A percentile compares a stretch with the other conserved stretches of the same genome.
Conservation (phyloP, 64 coral and sea anemone genomes). For the Actinia equina region DNA sequence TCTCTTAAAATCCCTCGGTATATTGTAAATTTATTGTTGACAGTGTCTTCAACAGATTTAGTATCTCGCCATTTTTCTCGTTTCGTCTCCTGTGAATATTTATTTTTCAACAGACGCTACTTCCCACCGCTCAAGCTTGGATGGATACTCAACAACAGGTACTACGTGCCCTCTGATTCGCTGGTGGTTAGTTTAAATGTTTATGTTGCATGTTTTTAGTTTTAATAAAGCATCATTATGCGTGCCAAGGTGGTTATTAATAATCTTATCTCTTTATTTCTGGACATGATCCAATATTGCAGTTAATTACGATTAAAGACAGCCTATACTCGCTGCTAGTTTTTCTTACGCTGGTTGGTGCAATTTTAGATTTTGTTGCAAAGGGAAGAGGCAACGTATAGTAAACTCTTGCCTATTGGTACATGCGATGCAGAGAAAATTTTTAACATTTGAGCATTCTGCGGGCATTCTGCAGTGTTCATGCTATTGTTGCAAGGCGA, state of each 20-base stretch:
- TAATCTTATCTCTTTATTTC: background rate
- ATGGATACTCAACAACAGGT: constrained; percentile 11
- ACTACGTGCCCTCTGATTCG: background rate
- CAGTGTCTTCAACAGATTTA: background rate
- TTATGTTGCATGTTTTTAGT: background rate
- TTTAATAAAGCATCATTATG: background rate
- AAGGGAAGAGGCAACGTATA: too few relatives aligned
- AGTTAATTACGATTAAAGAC: too few relatives aligned
- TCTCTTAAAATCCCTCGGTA: background rate
- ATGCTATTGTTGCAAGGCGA: too few relatives aligned
- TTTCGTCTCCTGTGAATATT: background rate
- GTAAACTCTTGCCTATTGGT: too few relatives aligned
- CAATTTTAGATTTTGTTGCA: too few relatives aligned
- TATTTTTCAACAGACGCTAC: background rate
- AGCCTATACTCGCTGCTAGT: too few relatives aligned
- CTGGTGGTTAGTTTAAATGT: background rate
- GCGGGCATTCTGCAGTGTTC: too few relatives aligned
- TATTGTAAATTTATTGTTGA: background rate
- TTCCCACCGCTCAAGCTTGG: constrained; percentile 3
- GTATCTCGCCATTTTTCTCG: constrained; percentile 1
- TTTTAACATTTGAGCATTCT: too few relatives aligned
- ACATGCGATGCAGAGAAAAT: too few relatives aligned
- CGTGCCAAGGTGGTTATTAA: background rate
- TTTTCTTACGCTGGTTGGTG: too few relatives aligned
- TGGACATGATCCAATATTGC: background rate